Evolutionary conservation across 2,888 invertebrate genomes (phyloP).

Genomic region (Zaprionus obscuricornis): DNA sequence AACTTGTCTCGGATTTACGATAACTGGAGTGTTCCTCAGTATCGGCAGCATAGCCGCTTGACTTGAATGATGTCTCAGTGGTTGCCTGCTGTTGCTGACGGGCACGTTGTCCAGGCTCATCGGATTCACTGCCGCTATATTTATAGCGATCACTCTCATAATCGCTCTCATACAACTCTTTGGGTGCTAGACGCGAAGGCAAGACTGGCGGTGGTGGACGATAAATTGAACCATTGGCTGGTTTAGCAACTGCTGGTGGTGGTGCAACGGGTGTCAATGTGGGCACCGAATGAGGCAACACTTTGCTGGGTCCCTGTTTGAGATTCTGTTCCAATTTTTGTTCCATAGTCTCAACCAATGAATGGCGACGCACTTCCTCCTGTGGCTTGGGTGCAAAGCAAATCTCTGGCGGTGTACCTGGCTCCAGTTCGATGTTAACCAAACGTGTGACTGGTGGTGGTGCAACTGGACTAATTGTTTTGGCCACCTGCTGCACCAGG

Average conservation of each 20-base stretch:
- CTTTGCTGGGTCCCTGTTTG: constrained; percentile 84
- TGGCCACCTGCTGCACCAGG: constrained; percentile 83
- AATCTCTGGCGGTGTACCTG: constrained; percentile 88
- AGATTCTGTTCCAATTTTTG: constrained; percentile 85
- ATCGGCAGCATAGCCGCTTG: constrained; percentile 88
- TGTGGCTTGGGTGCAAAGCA: constrained; percentile 85
- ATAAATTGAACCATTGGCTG: constrained; percentile 81
- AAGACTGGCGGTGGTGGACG: constrained; percentile 85
- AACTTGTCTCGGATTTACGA: constrained; percentile 80
- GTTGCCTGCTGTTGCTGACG: constrained; percentile 77
- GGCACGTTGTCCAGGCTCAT: constrained; percentile 83
- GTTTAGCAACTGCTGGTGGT: constrained; percentile 82
- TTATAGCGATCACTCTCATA: constrained; percentile 89
- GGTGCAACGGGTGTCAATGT: constrained; percentile 84
- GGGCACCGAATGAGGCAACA: constrained; percentile 85
- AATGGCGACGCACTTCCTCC: constrained; percentile 83
- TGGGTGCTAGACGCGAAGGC: constrained; percentile 86
- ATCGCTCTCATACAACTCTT: constrained; percentile 86
- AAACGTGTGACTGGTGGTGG: constrained; percentile 77
- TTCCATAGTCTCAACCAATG: constrained; percentile 86
- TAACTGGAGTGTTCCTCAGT: constrained; percentile 86
- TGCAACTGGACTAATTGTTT: constrained; percentile 67
- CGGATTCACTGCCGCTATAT: constrained; percentile 87
- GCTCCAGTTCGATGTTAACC: constrained; percentile 85
- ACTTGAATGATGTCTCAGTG: constrained; percentile 67